Evolutionary conservation across 2,113 vertebrate genomes (phyloP).

Genomic region (Pseudorectes ferrugineus): DNA sequence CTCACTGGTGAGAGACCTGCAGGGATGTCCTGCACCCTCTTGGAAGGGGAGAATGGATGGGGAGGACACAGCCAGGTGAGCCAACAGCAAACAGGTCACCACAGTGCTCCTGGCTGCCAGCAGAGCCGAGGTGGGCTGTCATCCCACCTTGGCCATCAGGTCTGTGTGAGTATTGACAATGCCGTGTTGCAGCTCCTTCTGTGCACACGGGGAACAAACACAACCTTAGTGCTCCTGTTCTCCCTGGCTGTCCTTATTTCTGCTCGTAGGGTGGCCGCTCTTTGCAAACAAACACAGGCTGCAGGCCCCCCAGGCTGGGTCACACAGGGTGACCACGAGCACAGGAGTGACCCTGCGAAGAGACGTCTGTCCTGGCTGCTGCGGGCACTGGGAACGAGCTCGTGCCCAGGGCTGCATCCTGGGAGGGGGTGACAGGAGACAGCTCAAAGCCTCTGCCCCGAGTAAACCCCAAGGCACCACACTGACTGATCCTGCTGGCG

Average conservation of each 20-base stretch:
- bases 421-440: neutral
- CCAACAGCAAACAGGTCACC: neutral
- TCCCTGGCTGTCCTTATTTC: neutral
- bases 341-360: neutral
- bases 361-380: neutral
- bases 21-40: neutral
- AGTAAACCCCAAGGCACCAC: neutral
- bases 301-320: neutral
- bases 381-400: neutral
- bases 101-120: neutral
- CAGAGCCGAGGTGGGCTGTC: neutral
- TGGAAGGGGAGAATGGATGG: neutral
- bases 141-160: neutral
- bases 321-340: neutral
- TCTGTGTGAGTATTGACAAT: neutral
- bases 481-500: neutral
- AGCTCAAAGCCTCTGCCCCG: fast-evolving
- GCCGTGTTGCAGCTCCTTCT: neutral
- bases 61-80: neutral
- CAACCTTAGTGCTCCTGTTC: neutral
- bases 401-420: neutral
- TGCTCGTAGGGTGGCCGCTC: neutral
- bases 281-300: neutral
- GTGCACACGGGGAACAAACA: neutral
- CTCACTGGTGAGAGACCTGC: fast-evolving